These are phyloP conservation scores for Acropternis orthonyx DNA, from an alignment of 2,797 vertebrate species.

Conservation along the genomic window DNA sequence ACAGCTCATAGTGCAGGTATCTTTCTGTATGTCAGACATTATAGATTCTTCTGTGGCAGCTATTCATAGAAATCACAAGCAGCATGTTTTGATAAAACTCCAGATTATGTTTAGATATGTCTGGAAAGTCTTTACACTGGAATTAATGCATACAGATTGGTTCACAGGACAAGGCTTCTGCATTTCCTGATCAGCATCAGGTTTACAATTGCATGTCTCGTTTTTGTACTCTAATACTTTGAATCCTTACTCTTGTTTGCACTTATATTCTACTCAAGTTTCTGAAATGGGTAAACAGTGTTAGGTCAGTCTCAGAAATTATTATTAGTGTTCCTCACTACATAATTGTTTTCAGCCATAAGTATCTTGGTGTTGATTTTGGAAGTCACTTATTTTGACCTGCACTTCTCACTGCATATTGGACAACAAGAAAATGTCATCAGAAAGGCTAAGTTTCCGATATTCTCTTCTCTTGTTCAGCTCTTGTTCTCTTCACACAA, in stretches of 20 bases:
- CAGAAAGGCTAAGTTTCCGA: not conserved
- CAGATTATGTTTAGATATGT: not conserved
- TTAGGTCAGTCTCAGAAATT: not conserved
- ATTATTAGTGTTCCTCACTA: not conserved
- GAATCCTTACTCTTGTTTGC: not conserved
- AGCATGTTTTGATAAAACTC: not conserved
- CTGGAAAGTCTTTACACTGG: not conserved
- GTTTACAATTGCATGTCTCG: not conserved
- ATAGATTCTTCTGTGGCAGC: not conserved
- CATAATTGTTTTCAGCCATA: not conserved
- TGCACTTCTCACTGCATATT: not conserved
- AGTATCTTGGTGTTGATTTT: not conserved
- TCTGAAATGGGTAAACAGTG: not conserved
- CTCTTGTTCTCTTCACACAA: not conserved
- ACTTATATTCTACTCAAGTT: not conserved
- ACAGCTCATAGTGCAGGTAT: not conserved
- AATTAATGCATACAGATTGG: not conserved
- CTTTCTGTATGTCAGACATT: not conserved
- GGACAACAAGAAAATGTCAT: not conserved
- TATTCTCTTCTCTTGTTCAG: not conserved
- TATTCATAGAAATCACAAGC: not conserved
- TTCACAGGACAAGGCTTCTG: not conserved
- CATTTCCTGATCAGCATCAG: not conserved
- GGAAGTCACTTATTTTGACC: not conserved
- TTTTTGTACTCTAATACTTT: not conserved